These are phyloP conservation scores for Morus bassanus DNA, from an alignment of 2,797 vertebrate genomes.

Conservation along the genomic window DNA sequence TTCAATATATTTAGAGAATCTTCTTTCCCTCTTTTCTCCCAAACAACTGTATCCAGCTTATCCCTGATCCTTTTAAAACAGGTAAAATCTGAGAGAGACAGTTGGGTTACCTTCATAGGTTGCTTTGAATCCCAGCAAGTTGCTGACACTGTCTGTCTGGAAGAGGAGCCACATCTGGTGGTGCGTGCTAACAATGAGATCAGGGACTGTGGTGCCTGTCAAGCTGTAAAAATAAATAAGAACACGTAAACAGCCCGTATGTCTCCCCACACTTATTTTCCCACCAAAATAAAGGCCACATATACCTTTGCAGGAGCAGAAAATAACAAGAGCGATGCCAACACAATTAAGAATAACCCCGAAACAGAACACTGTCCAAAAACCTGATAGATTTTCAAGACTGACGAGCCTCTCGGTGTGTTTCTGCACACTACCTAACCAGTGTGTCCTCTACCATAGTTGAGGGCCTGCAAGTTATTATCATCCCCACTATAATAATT, in stretches of 20 bases:
- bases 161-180: conserved; percentile 99
- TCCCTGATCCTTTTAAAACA: accelerated
- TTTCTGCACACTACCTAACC: not conserved
- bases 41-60: not conserved
- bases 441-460: accelerated
- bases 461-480: not conserved
- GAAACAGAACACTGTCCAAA: not conserved
- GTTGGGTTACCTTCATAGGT: conserved; percentile 88
- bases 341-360: not conserved
- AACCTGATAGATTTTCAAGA: accelerated
- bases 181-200: conserved; percentile 96
- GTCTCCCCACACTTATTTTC: not conserved
- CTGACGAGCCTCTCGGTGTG: not conserved
- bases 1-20: not conserved
- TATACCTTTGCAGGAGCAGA: not conserved
- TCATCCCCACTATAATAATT: not conserved
- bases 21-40: not conserved
- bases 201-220: conserved; percentile 92
- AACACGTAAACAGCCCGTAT: not conserved
- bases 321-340: accelerated
- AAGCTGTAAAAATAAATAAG: conserved; percentile 76
- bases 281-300: not conserved
- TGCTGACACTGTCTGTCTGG: conserved; percentile 94
- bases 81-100: not conserved
- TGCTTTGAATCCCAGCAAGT: conserved; percentile 95